phyloP scores from a whole-genome alignment of 2,113 vertebrate genomes.

The Limanda limanda region DNA sequence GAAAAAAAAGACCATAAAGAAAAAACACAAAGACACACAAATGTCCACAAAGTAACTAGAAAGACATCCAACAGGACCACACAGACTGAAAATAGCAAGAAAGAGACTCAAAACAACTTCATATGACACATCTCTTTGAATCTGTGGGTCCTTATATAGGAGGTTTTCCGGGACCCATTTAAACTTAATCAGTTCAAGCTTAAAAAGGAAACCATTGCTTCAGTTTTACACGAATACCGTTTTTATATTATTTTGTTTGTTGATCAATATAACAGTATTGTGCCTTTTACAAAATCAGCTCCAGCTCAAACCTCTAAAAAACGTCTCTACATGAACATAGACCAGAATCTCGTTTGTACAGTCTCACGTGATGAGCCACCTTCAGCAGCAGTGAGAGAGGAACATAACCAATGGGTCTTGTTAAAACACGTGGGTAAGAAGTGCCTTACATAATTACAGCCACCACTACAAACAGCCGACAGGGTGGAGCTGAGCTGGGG shows the following conservation, averaged over 20 bases:
- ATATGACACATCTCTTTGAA: neutral
- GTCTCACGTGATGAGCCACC: slow-evolving; percentile 24
- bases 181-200: neutral
- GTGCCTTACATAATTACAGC: slow-evolving; percentile 65
- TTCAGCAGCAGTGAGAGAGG: slow-evolving; percentile 30
- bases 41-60: neutral
- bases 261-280: no score
- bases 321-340: neutral
- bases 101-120: neutral
- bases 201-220: neutral
- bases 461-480: slow-evolving; percentile 69
- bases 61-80: neutral
- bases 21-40: neutral
- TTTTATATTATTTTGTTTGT: no score
- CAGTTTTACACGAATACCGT: no score
- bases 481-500: slow-evolving; percentile 61
- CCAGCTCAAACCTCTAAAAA: no score
- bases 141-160: neutral
- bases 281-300: no score
- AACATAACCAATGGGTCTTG: slow-evolving; percentile 47
- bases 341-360: slow-evolving; percentile 3
- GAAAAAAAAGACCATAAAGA: neutral
- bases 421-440: slow-evolving; percentile 60
- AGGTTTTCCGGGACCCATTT: neutral
- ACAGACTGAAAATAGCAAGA: neutral